Evolutionary conservation across 1,140 invertebrate genomes (phyloP).

Genomic region (Dendrolimus kikuchii): DNA sequence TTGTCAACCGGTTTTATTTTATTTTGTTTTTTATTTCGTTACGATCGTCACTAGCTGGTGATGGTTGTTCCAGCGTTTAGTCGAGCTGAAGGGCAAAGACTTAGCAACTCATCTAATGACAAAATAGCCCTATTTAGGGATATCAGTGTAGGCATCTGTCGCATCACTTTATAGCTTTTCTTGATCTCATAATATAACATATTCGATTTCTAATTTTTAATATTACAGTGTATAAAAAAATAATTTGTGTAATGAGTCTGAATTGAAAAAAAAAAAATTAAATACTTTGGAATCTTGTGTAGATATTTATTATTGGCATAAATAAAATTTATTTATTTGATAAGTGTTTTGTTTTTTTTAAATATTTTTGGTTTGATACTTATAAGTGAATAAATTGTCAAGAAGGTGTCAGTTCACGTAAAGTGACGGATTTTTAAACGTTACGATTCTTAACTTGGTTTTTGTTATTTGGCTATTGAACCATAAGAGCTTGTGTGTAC

Average conservation of each 20-base stretch:
- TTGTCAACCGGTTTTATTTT: too few species aligned
- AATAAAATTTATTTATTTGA: slow-evolving; percentile 17
- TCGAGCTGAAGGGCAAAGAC: too few species aligned
- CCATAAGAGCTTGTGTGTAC: neutral
- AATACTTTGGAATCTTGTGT: slow-evolving; percentile 8
- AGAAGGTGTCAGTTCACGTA: neutral
- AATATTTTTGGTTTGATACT: neutral
- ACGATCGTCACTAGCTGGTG: too few species aligned
- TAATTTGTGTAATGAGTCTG: slow-evolving; percentile 8
- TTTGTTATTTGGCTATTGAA: too few species aligned
- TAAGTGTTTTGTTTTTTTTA: slow-evolving; percentile 9
- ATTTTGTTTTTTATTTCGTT: too few species aligned
- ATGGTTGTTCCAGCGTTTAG: too few species aligned
- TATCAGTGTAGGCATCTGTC: too few species aligned
- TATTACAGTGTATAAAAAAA: slow-evolving; percentile 5
- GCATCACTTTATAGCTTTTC: too few species aligned
- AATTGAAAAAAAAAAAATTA: slow-evolving; percentile 21
- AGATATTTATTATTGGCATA: slow-evolving; percentile 16
- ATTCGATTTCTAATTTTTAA: neutral
- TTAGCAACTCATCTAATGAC: too few species aligned
- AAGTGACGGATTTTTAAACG: too few species aligned
- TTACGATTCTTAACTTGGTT: too few species aligned
- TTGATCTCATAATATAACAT: neutral
- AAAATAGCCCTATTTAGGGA: too few species aligned
- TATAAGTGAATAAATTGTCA: slow-evolving; percentile 1